These are phyloP conservation scores for Poecilia picta DNA, from an alignment of 2,797 vertebrate species.

Conservation along the genomic window DNA sequence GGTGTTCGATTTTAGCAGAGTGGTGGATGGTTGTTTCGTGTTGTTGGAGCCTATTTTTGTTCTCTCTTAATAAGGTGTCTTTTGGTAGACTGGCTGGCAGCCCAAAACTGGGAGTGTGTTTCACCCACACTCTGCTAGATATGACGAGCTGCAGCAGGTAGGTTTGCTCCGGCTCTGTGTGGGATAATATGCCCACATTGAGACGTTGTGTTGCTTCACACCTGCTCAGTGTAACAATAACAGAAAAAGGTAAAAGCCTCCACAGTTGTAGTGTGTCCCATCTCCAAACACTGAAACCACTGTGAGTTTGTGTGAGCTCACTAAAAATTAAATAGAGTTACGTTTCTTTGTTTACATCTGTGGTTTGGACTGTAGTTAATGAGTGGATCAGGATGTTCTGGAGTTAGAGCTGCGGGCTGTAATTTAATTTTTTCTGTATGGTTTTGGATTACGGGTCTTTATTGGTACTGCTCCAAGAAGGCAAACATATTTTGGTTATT, in stretches of 20 bases:
- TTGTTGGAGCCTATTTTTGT: conserved; percentile 17
- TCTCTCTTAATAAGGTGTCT: conserved; percentile 36
- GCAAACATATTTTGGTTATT: background rate
- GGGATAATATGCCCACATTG: background rate
- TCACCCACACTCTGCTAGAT: conserved; percentile 16
- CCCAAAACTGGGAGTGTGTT: conserved; percentile 3
- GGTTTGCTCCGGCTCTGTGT: conserved; percentile 3
- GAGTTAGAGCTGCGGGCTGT: background rate
- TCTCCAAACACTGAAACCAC: background rate
- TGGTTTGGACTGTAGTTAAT: background rate
- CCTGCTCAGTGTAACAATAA: background rate
- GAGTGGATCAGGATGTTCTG: background rate
- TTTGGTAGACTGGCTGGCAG: conserved; percentile 38
- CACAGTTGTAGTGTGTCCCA: background rate
- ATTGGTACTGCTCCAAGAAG: background rate
- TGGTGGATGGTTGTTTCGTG: conserved; percentile 18
- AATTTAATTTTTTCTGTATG: background rate
- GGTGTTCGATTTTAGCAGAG: conserved; percentile 9
- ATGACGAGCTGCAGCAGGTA: background rate
- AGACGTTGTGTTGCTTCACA: background rate
- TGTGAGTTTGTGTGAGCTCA: background rate
- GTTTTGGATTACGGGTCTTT: background rate
- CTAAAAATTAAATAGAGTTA: background rate
- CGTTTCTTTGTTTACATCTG: background rate
- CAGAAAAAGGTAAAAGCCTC: background rate